phyloP scores from a whole-genome alignment of 2,888 invertebrate genomes.

The Lobophora halterata region DNA sequence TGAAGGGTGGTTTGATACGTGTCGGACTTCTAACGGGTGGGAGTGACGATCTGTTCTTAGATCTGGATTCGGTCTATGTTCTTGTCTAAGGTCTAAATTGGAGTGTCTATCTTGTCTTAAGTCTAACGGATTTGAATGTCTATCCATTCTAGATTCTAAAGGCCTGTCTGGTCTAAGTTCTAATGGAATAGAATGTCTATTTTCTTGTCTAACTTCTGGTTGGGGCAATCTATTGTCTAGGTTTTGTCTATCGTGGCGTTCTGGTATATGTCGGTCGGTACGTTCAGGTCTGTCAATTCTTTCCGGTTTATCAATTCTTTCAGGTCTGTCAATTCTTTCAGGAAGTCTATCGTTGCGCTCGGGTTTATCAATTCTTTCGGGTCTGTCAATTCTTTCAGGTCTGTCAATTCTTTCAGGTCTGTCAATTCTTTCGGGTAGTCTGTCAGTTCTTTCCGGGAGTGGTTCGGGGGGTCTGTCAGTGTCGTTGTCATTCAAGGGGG shows the following conservation, averaged over 20 bases:
- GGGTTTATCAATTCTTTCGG: slow-evolving; percentile 20
- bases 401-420: slow-evolving; percentile 22
- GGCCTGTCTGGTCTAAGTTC: slow-evolving; percentile 26
- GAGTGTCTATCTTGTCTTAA: slow-evolving; percentile 24
- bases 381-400: slow-evolving; percentile 25
- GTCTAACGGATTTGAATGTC: slow-evolving; percentile 27
- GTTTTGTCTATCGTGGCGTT: slow-evolving; percentile 15
- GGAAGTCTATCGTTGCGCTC: no score
- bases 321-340: slow-evolving; percentile 13
- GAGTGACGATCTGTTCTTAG: no score
- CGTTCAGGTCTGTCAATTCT: slow-evolving; percentile 12
- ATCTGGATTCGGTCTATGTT: no score
- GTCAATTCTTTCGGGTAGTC: slow-evolving; percentile 28
- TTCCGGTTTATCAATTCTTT: slow-evolving; percentile 24
- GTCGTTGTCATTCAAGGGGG: slow-evolving; percentile 48
- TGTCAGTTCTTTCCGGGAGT: slow-evolving; percentile 23
- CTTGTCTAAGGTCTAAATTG: no score
- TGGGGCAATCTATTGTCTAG: slow-evolving; percentile 8
- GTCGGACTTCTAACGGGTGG: no score
- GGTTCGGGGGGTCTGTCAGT: slow-evolving; percentile 29
- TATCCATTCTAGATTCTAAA: slow-evolving; percentile 15
- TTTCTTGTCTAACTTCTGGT: slow-evolving; percentile 22
- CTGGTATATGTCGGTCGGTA: slow-evolving; percentile 21
- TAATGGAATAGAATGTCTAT: slow-evolving; percentile 29
- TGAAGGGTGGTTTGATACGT: no score